phyloP scores from a whole-genome alignment of 2,888 invertebrate genomes.

The Drosophila nigritarsus region DNA sequence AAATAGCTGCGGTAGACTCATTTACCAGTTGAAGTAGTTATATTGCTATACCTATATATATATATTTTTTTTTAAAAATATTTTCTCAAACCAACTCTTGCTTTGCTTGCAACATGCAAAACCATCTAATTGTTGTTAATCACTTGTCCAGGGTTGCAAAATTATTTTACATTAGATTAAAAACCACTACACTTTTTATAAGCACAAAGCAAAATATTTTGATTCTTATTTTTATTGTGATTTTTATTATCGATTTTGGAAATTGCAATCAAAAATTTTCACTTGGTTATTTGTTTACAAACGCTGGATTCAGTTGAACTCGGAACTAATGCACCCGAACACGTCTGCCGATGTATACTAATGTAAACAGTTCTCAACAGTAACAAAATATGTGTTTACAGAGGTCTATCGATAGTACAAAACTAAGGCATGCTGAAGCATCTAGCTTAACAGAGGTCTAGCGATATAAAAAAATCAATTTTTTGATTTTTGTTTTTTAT shows the following conservation, averaged over 20 bases:
- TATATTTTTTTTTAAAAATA: not conserved
- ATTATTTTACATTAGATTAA: not conserved
- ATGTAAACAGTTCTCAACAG: not conserved
- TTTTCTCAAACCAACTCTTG: not conserved
- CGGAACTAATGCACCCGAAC: not conserved
- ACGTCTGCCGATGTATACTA: not conserved
- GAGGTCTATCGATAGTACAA: not conserved
- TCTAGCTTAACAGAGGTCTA: not conserved
- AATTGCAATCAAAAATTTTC: not conserved
- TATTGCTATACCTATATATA: not conserved
- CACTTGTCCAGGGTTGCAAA: not conserved
- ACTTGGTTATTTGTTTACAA: not conserved
- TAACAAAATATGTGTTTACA: not conserved
- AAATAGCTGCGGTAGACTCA: not conserved
- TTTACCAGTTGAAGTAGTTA: not conserved
- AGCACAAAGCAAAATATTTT: not conserved
- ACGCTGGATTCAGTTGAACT: not conserved
- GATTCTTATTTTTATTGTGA: not conserved
- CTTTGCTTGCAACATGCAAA: not conserved
- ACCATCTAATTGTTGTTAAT: not conserved
- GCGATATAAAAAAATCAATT: not conserved
- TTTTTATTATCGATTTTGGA: not conserved
- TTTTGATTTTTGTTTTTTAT: conserved; percentile 36
- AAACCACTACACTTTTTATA: not conserved
- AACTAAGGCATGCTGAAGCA: not conserved